phyloP scores from a whole-genome alignment of 1,140 invertebrate genomes.

The Chrysopa pallens region DNA sequence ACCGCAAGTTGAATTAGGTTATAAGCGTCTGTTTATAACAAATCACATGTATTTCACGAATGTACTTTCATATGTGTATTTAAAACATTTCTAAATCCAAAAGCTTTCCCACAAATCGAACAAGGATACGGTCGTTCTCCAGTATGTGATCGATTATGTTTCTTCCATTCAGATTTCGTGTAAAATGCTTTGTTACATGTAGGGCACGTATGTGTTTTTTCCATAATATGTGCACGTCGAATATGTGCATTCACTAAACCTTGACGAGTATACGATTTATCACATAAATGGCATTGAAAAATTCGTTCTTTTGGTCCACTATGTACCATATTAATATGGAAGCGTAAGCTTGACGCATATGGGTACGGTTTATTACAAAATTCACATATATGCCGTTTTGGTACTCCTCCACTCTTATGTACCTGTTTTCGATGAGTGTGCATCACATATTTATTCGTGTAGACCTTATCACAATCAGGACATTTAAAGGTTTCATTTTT shows the following conservation, averaged over 20 bases:
- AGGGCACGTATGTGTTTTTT: constrained; percentile 1
- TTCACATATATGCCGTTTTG: no score
- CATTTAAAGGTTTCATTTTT: no score
- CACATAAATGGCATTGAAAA: not conserved
- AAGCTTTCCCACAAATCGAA: constrained; percentile 2
- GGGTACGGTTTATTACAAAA: no score
- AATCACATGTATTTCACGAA: no score
- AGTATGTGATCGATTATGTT: constrained; percentile 5
- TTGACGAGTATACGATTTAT: not conserved
- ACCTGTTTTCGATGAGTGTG: no score
- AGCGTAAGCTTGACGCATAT: not conserved
- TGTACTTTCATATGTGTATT: constrained; percentile 4
- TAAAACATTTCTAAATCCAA: constrained; percentile 4
- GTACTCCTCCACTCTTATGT: no score
- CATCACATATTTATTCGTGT: no score
- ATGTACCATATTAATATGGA: no score
- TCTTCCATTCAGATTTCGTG: constrained; percentile 3
- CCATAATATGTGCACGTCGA: constrained; percentile 1
- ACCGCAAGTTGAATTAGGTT: no score
- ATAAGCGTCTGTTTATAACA: no score
- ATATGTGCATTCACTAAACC: not conserved
- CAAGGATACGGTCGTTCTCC: constrained; percentile 5
- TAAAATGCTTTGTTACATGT: constrained; percentile 4
- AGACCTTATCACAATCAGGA: no score
- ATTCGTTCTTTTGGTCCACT: not conserved